A percentile compares a stretch with the other conserved stretches of the same genome.
Conservation (phyloP, 23 tunicate genomes). For the Diplosoma virens region DNA sequence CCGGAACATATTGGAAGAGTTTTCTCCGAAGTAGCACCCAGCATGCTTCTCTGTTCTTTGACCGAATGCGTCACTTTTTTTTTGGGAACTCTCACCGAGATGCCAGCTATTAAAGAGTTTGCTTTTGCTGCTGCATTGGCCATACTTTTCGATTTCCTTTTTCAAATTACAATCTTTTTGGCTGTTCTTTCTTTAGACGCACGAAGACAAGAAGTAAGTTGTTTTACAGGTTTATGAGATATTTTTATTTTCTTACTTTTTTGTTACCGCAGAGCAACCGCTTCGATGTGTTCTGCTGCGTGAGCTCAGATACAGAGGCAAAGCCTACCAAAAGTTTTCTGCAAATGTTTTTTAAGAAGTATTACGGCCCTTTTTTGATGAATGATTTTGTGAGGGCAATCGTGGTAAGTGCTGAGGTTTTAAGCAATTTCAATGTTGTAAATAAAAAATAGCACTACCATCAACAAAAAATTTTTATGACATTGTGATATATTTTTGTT, state of each 20-base stretch:
- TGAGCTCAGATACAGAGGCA: constrained; percentile 28
- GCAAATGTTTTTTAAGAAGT: constrained; percentile 67
- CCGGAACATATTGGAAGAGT: constrained; percentile 88
- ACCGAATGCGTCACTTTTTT: constrained; percentile 94
- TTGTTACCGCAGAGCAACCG: constrained; percentile 52
- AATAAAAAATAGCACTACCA: too few relatives aligned
- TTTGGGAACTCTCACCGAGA: constrained; percentile 84
- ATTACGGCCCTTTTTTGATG: constrained; percentile 93
- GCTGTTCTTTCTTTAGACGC: constrained; percentile 92
- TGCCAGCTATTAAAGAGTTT: constrained; percentile 98
- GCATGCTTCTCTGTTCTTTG: constrained; percentile 95
- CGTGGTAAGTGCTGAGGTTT: constrained; percentile 67
- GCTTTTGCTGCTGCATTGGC: constrained; percentile 92
- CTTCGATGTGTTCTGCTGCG: constrained; percentile 76
- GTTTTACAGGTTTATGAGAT: neutral
- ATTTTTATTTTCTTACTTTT: neutral
- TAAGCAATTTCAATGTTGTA: too few relatives aligned
- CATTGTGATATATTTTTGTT: too few relatives aligned
- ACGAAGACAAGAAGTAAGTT: constrained; percentile 65
- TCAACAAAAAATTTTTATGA: too few relatives aligned
- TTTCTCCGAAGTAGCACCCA: constrained; percentile 87
- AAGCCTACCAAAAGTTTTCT: constrained; percentile 27
- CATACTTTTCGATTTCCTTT: constrained; percentile 81
- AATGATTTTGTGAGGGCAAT: constrained; percentile 77
- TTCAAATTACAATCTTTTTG: constrained; percentile 90